phyloP scores from a whole-genome alignment of 2,797 vertebrate species.

The Ataeniobius toweri region DNA sequence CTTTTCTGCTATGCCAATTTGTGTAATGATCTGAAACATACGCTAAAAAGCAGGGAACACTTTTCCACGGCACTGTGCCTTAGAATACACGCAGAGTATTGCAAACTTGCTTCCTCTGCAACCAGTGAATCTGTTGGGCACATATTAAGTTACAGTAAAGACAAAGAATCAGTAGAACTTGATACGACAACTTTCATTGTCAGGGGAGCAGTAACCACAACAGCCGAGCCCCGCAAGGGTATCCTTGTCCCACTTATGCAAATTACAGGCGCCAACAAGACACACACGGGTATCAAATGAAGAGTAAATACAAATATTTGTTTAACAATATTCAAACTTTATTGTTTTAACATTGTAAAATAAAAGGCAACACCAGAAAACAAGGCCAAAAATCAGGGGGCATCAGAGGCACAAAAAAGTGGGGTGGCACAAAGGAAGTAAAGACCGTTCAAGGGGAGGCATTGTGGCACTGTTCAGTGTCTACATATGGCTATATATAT shows the following conservation, averaged over 20 bases:
- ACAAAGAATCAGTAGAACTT: slow-evolving; percentile 39
- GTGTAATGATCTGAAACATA: neutral
- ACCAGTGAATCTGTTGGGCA: slow-evolving; percentile 19
- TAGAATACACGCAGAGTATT: neutral
- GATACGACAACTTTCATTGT: slow-evolving; percentile 50
- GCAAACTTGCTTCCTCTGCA: slow-evolving; percentile 2
- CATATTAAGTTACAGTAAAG: slow-evolving; percentile 8
- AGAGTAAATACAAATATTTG: slow-evolving; percentile 21
- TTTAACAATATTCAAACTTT: slow-evolving; percentile 82
- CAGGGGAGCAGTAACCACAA: slow-evolving; percentile 58
- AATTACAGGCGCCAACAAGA: slow-evolving; percentile 19
- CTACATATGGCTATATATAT: slow-evolving; percentile 47
- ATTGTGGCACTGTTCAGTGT: slow-evolving; percentile 56
- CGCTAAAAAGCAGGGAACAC: neutral
- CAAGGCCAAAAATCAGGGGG: slow-evolving; percentile 42
- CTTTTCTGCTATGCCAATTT: neutral
- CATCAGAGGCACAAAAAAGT: slow-evolving; percentile 9
- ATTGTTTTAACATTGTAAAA: slow-evolving; percentile 81
- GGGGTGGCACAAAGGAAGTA: slow-evolving; percentile 29
- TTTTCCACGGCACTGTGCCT: neutral
- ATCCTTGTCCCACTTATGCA: slow-evolving; percentile 41
- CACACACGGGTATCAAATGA: slow-evolving; percentile 28
- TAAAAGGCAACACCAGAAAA: slow-evolving; percentile 75
- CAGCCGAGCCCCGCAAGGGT: slow-evolving; percentile 18
- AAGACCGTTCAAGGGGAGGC: slow-evolving; percentile 54